Percentiles rank a stretch among this genome's conserved stretches.
Conservation (phyloP, 2,113 vertebrate genomes). For the Zosterops pallidus region DNA sequence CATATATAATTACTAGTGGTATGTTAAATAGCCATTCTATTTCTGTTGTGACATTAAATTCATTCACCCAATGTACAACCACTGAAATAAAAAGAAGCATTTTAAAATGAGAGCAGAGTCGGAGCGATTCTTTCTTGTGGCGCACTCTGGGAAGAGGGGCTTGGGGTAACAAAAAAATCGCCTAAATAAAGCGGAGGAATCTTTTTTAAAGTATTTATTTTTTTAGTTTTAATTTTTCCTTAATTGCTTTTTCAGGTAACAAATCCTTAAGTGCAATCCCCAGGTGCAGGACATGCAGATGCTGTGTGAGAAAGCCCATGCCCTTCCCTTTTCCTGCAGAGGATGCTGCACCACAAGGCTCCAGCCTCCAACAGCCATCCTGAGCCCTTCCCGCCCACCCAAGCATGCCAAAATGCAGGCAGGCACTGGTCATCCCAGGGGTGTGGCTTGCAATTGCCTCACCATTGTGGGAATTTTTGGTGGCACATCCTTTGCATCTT, state of each 20-base stretch:
- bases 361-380: background rate
- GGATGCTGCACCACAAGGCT: rapidly evolving
- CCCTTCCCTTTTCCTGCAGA: background rate
- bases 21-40: conserved; percentile 81
- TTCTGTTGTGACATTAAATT: conserved; percentile 81
- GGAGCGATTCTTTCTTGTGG: background rate
- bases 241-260: background rate
- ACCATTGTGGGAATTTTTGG: background rate
- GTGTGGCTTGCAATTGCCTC: background rate
- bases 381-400: rapidly evolving
- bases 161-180: background rate
- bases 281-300: rapidly evolving
- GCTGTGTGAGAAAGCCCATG: rapidly evolving
- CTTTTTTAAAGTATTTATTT: background rate
- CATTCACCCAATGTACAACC: conserved; percentile 82
- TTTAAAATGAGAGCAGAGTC: conserved; percentile 66
- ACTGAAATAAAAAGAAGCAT: conserved; percentile 84
- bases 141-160: background rate
- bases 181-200: background rate
- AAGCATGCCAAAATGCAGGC: rapidly evolving
- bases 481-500: background rate
- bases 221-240: background rate
- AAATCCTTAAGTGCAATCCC: background rate
- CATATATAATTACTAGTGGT: conserved; percentile 77
- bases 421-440: background rate